phyloP scores from a whole-genome alignment of 2,113 vertebrate species.

The Furnarius figulus region DNA sequence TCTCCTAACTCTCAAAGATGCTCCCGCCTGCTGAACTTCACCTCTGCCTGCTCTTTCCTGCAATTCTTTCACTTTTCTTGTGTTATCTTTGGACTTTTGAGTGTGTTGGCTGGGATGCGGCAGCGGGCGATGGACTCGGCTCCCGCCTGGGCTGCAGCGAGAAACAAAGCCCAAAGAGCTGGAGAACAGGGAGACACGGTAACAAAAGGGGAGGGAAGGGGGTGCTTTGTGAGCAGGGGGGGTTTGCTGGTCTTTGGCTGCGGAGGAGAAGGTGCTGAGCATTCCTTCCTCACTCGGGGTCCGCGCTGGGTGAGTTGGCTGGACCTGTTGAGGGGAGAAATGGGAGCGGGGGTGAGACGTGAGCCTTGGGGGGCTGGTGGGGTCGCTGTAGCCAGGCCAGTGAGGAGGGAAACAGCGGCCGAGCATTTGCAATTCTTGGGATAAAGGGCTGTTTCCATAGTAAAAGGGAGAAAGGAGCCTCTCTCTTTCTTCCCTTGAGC shows the following conservation, averaged over 20 bases:
- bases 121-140: background rate
- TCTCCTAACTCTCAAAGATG: background rate
- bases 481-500: constrained; percentile 23
- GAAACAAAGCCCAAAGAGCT: background rate
- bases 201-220: background rate
- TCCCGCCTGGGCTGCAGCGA: background rate
- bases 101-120: background rate
- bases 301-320: background rate
- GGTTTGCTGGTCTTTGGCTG: background rate
- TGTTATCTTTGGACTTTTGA: background rate
- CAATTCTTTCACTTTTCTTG: background rate
- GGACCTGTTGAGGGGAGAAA: background rate
- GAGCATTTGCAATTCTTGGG: background rate
- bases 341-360: background rate
- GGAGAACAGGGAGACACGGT: background rate
- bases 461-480: constrained; percentile 49
- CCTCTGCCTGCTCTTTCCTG: background rate
- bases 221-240: background rate
- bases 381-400: background rate
- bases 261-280: background rate
- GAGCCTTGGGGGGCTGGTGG: background rate
- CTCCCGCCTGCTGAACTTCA: background rate
- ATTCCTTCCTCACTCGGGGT: fast-evolving
- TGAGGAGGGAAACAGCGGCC: background rate
- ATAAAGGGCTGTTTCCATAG: constrained; percentile 54